Evolutionary conservation across 2,113 vertebrate genomes (phyloP).

Genomic region (Limanda limanda): DNA sequence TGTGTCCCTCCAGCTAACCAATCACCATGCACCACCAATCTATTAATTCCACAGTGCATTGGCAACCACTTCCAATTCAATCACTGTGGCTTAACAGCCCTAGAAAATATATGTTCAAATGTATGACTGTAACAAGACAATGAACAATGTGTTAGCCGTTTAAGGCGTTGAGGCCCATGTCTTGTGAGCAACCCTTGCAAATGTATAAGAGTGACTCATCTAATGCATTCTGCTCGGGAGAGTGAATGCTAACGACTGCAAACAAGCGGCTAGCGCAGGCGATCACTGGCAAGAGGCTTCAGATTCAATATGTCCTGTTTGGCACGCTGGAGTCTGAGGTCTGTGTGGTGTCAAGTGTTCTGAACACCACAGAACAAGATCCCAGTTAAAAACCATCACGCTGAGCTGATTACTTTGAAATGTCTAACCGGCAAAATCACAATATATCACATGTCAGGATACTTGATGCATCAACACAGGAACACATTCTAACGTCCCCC

Average conservation of each 20-base stretch:
- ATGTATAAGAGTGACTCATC: background rate
- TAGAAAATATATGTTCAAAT: background rate
- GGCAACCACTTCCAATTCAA: background rate
- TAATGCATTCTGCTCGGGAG: background rate
- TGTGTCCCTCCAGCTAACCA: slow-evolving; percentile 1
- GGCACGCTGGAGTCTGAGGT: slow-evolving; percentile 5
- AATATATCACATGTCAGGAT: background rate
- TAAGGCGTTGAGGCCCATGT: background rate
- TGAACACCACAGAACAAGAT: background rate
- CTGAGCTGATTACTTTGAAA: slow-evolving; percentile 34
- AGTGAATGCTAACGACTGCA: background rate
- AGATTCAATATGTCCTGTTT: background rate
- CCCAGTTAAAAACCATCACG: slow-evolving; percentile 1
- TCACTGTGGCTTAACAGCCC: background rate
- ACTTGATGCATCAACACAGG: background rate
- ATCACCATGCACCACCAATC: slow-evolving; percentile 6
- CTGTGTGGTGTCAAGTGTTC: background rate
- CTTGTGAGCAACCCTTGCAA: background rate
- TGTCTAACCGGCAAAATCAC: slow-evolving; percentile 18
- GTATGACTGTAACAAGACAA: background rate
- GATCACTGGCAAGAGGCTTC: background rate
- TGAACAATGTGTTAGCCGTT: background rate
- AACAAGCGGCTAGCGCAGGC: background rate
- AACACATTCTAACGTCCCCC: background rate
- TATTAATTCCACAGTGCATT: background rate